These are phyloP conservation scores for Sycobia sp. DNA, from an alignment of 1,140 invertebrate species.

Conservation along the genomic window DNA sequence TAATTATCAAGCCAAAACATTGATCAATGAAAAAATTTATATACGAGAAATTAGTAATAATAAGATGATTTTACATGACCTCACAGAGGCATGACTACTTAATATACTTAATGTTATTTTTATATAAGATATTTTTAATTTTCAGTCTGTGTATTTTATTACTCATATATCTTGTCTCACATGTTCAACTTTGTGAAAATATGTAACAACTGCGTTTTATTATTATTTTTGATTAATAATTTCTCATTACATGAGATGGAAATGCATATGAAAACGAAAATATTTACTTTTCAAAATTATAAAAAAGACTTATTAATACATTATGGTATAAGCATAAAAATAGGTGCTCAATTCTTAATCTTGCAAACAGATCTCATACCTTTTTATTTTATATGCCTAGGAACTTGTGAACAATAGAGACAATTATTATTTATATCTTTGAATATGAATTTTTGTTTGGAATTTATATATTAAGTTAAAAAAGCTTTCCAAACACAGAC, in stretches of 20 bases:
- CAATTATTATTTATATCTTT: constrained; percentile 18
- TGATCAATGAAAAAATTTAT: constrained; percentile 10
- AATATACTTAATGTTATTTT: constrained; percentile 12
- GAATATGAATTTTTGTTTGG: constrained; percentile 19
- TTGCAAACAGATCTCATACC: constrained; percentile 33
- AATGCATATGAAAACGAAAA: constrained; percentile 26
- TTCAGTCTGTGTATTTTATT: constrained; percentile 18
- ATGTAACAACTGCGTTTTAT: neutral
- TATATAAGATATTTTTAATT: constrained; percentile 17
- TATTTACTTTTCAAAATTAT: constrained; percentile 3
- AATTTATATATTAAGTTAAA: neutral
- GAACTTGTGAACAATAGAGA: constrained; percentile 31
- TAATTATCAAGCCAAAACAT: constrained; percentile 9
- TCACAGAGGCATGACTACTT: constrained; percentile 25
- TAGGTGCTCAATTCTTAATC: constrained; percentile 1
- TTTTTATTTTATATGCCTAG: constrained; percentile 26
- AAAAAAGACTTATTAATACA: constrained; percentile 10
- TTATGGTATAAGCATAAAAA: constrained; percentile 3
- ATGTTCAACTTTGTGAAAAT: constrained; percentile 9
- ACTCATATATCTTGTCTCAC: constrained; percentile 4
- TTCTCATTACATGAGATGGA: constrained; percentile 9
- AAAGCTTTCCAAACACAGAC: constrained; percentile 23
- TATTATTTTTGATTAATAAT: constrained; percentile 5
- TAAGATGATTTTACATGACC: constrained; percentile 16
- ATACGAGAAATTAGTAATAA: neutral